Evolutionary conservation across 2,797 vertebrate species (phyloP), one percentile per base, ranked within the genome.

Genomic region (Macroramphosus scolopax): DNA sequence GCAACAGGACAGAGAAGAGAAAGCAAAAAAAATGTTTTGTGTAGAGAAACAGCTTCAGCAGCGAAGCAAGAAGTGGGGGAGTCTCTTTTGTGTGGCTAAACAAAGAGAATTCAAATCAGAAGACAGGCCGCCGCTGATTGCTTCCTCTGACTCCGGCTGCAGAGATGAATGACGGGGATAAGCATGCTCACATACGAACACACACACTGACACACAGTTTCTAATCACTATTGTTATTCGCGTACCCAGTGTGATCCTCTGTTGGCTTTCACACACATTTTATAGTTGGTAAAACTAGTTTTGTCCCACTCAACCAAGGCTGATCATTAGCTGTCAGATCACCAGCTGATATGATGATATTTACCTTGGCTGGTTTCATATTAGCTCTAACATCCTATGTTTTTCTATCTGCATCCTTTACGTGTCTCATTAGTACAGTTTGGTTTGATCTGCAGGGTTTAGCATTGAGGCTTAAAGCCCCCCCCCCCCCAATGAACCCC

Each of bases 71-170:
- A n/a, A n/a, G n/a, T n/a, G n/a, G n/a, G n/a, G n/a, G n/a, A n/a
- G n/a, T 51, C 47, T 48, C 64, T 80, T 81, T 84, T 87, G 84
- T 85, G 76, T 74, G 54, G 68, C 17, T 22, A 20, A 78, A 84
- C 82, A 87, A 87, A 83, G 69, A 67, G 51, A 50, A 82, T 69
- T 77, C 63, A 68, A 79, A 76, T 73, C 63, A 51, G 68, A 77
- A 20, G 68, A 60, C 61, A 22, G 63, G 37, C 58, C 22, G 51
- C 77, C 77, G 72, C 59, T 54, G 61, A 82, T 80, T 38, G 46
- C 79, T 85, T 85, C 85, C 83, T 81, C 59, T 73, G 57, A 53
- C 53, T 71, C 44, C 28, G 39, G 59, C 65, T 14, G 18, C 55
- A 40, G 39, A 75, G 76, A 80, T 72, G 73, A 77, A 83, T 68